Conservation (phyloP, 2,888 invertebrate species). For the Cosmorhoe ocellata region DNA sequence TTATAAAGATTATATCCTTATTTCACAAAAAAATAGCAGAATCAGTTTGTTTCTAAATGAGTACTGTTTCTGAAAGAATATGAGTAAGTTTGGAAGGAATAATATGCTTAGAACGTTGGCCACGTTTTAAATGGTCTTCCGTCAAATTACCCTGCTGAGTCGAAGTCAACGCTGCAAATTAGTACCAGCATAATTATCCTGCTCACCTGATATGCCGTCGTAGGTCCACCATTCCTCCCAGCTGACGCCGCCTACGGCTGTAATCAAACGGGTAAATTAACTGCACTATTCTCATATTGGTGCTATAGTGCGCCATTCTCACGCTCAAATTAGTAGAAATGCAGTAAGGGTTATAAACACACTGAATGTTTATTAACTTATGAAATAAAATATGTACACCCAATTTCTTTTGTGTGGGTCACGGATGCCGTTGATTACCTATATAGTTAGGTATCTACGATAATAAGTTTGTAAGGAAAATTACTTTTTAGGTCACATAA, state of each 20-base stretch:
- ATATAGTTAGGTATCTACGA: too few species aligned
- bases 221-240: constrained; percentile 99
- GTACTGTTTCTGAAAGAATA: too few species aligned
- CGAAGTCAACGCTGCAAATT: constrained; percentile 11
- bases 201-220: constrained; percentile 96
- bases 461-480: too few species aligned
- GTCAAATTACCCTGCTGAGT: not conserved
- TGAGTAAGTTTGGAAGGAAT: too few species aligned
- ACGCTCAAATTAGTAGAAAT: constrained; percentile 12
- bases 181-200: constrained; percentile 17
- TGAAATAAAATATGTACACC: not conserved
- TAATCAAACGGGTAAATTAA: constrained; percentile 81
- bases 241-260: constrained; percentile 89
- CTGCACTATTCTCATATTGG: constrained; percentile 59
- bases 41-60: too few species aligned
- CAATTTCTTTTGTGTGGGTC: too few species aligned
- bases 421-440: too few species aligned
- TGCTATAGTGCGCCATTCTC: constrained; percentile 12
- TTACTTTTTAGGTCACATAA: too few species aligned
- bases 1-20: not conserved
- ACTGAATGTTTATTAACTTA: constrained; percentile 4
- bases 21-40: not conserved
- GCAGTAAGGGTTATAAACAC: constrained; percentile 3
- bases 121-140: too few species aligned
- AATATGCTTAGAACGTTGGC: too few species aligned